Evolutionary conservation across 2,888 invertebrate genomes (phyloP).

Genomic region (Synanthedon formicaeformis): DNA sequence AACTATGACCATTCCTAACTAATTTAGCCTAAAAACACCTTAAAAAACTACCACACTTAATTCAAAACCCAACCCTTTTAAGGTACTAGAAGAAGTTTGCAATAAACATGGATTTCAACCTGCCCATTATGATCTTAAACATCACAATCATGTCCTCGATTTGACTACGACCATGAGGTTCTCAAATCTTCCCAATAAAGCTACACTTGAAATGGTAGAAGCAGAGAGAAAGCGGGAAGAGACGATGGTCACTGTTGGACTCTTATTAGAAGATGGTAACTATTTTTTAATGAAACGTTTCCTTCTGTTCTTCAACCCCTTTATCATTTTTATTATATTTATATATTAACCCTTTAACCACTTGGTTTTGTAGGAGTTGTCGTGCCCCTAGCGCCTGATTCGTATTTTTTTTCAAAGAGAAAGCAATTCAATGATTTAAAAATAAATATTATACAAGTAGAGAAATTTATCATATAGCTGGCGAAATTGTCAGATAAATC

Average conservation of each 20-base stretch:
- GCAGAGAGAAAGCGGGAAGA: conserved; percentile 73
- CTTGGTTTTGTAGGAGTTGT: too few species aligned
- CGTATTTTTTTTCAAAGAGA: too few species aligned
- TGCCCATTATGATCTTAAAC: conserved; percentile 83
- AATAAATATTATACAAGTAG: too few species aligned
- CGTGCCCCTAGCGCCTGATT: too few species aligned
- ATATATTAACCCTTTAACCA: too few species aligned
- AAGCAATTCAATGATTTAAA: too few species aligned
- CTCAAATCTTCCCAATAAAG: conserved; percentile 91
- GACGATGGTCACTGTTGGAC: conserved; percentile 77
- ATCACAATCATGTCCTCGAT: conserved; percentile 84
- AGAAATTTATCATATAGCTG: too few species aligned
- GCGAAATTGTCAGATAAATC: too few species aligned
- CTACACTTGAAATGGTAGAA: conserved; percentile 85
- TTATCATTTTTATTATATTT: neutral
- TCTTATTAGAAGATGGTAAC: conserved; percentile 81
- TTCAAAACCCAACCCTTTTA: too few species aligned
- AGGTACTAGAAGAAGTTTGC: conserved; percentile 91
- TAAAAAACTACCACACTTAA: too few species aligned
- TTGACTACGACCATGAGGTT: conserved; percentile 83
- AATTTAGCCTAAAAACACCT: too few species aligned
- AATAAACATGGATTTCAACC: conserved; percentile 79
- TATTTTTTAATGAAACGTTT: neutral
- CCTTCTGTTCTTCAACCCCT: neutral
- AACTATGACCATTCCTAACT: too few species aligned